phyloP scores from a whole-genome alignment of 2,888 invertebrate species.

The Cylindroiulus punctatus region DNA sequence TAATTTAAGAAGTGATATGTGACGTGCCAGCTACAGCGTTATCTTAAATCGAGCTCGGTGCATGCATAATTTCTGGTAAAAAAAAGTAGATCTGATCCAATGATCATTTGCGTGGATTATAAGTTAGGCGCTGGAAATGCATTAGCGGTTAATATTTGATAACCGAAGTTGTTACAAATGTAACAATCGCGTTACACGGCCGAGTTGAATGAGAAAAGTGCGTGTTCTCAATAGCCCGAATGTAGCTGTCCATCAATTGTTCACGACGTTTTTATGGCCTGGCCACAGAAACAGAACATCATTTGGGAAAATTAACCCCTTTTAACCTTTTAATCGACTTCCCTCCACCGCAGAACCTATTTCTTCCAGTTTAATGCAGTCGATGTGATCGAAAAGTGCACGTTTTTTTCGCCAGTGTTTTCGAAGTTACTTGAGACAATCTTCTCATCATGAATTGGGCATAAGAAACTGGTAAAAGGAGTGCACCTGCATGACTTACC shows the following conservation, averaged over 20 bases:
- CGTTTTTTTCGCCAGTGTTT: neutral
- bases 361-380: neutral
- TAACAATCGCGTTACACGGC: slow-evolving; percentile 42
- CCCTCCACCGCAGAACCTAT: neutral
- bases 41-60: neutral
- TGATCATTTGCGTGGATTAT: slow-evolving; percentile 23
- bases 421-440: too few species aligned
- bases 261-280: slow-evolving; percentile 22
- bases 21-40: neutral
- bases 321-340: slow-evolving; percentile 31
- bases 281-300: neutral
- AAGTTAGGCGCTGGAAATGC: neutral
- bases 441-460: too few species aligned
- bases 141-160: slow-evolving; percentile 36
- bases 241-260: slow-evolving; percentile 1
- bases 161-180: slow-evolving; percentile 34
- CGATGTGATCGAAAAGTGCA: neutral
- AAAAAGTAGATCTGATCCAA: neutral
- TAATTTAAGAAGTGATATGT: slow-evolving; percentile 30
- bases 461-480: too few species aligned
- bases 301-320: neutral
- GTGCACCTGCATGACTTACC: too few species aligned
- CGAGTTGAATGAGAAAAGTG: slow-evolving; percentile 15
- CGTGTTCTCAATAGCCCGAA: slow-evolving; percentile 1
- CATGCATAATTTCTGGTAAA: neutral